Base-by-base conservation (phyloP, 2,888 invertebrate species). In the Sphinx pinastri region DNA sequence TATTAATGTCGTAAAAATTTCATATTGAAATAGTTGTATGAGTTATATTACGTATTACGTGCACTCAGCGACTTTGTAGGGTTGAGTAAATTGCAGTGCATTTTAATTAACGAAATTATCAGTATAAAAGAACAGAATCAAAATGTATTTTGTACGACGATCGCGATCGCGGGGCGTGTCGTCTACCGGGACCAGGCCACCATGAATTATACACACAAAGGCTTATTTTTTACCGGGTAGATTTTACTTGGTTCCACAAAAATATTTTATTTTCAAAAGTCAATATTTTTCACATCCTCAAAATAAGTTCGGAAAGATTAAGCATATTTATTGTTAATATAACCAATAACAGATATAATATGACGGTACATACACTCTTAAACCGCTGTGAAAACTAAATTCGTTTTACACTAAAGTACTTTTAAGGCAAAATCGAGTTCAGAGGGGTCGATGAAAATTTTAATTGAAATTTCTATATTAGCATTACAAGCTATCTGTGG, bases 381-480 rank as follows among this genome's bases (percentile, higher is more conserved):
- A 63, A 63, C 19, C 47, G 7, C 47, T 73, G 38, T 58, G 57
- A 69, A 73, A 77, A 79, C 78, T 74, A 68, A 81, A 80, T 82
- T 60, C 76, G 59, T 55, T 55, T 67, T 69, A 71, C 12, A 52
- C 59, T n/a, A 54, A 69, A 55, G 55, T 70, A 52, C 68, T 75
- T 74, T 73, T 73, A 75, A 67, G 69, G 69, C 67, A 63, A 68
- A 75, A 76, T 76, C 75, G 76, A 77, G 75, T 70, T 68, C 63
- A 68, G n/a, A 71, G 72, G 63, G 70, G 68, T 72, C 74, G 63
- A 49, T 54, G 67, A 38, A 71, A 71, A 79, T 75, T 76, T 60
- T 74, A 75, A 72, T 74, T 76, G 68, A 72, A 78, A 77, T 76
- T 77, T 71, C 68, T 71, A 71, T 67, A 77, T 77, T 76, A 75